Conservation (phyloP, 1,140 invertebrate species). For the Kradibia gibbosae region DNA sequence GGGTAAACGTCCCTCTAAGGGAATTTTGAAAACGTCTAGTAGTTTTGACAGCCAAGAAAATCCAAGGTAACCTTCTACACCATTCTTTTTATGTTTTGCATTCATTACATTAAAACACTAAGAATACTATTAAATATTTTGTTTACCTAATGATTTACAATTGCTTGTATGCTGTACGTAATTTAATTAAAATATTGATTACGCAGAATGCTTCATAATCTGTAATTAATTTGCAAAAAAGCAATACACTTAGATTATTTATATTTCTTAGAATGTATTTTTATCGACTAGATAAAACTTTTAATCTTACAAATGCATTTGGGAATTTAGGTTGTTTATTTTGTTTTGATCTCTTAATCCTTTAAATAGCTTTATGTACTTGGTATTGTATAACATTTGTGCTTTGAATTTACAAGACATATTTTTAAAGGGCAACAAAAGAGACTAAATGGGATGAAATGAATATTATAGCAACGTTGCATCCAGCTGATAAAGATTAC, state of each 20-base stretch:
- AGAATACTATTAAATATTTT: neutral
- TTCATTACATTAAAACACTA: neutral
- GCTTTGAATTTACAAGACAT: neutral
- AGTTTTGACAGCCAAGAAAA: slow-evolving; percentile 86
- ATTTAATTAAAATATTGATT: too few species aligned
- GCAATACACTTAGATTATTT: too few species aligned
- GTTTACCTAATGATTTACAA: neutral
- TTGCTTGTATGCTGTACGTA: neutral
- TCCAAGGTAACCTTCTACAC: slow-evolving; percentile 34
- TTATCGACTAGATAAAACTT: too few species aligned
- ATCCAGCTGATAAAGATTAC: slow-evolving; percentile 98
- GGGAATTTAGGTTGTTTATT: too few species aligned
- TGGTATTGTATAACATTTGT: neutral
- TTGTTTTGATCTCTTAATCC: too few species aligned
- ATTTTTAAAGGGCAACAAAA: slow-evolving; percentile 76
- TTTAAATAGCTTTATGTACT: too few species aligned
- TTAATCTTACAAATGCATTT: too few species aligned
- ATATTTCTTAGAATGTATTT: too few species aligned
- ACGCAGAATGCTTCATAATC: too few species aligned
- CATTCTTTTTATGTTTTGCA: neutral
- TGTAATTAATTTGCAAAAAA: too few species aligned
- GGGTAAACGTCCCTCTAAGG: slow-evolving; percentile 83
- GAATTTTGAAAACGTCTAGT: slow-evolving; percentile 92
- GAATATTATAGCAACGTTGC: slow-evolving; percentile 98
- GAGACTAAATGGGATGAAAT: slow-evolving; percentile 98